These are phyloP conservation scores for Propithecus coquereli DNA, from an alignment of 2,113 vertebrate species.

Conservation along the genomic window DNA sequence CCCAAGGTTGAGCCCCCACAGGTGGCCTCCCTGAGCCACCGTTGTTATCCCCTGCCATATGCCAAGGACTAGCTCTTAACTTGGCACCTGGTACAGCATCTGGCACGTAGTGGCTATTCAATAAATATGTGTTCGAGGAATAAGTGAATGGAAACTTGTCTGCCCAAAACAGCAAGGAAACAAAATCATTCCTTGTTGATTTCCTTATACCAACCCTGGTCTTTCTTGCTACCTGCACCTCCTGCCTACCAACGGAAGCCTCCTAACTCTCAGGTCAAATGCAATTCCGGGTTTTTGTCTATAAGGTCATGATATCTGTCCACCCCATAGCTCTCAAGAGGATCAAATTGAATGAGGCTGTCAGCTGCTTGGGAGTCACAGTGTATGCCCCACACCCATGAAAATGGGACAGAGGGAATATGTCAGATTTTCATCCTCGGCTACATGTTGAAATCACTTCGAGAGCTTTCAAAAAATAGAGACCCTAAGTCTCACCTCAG, in stretches of 20 bases:
- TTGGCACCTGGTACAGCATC: background rate
- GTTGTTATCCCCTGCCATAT: background rate
- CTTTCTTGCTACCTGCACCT: background rate
- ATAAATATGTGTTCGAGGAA: background rate
- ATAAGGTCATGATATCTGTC: background rate
- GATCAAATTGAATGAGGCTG: background rate
- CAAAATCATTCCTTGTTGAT: conserved; percentile 4
- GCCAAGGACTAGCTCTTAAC: background rate
- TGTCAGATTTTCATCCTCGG: background rate
- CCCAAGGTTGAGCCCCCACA: background rate
- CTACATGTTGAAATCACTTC: background rate
- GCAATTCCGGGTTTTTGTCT: background rate
- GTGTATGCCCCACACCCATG: background rate
- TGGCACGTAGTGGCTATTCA: background rate
- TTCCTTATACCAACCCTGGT: background rate
- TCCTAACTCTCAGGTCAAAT: background rate
- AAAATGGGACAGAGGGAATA: background rate
- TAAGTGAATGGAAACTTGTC: background rate
- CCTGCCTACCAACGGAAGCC: background rate
- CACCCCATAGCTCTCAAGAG: background rate
- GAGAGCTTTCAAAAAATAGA: background rate
- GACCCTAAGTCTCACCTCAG: background rate
- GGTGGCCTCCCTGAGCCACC: background rate
- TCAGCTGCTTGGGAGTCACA: background rate
- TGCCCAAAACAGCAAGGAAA: background rate